Percentiles rank a stretch among this genome's conserved stretches.
phyloP scores from a whole-genome alignment of 2,888 invertebrate species.

The Catocala nupta region DNA sequence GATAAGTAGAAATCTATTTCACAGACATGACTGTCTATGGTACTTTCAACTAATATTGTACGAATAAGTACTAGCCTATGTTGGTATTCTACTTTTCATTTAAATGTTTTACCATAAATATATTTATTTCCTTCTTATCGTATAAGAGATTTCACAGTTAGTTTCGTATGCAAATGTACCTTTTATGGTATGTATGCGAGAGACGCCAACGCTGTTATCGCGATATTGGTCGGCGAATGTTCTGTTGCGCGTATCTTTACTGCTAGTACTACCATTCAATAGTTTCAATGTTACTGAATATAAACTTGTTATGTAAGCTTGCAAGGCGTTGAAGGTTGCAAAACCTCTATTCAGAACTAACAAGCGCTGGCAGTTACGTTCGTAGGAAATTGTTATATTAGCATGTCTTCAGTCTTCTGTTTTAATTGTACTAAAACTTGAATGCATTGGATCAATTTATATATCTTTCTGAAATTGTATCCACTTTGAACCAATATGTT shows the following conservation, averaged over 20 bases:
- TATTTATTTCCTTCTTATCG: slow-evolving; percentile 4
- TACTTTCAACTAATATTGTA: no score
- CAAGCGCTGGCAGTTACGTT: no score
- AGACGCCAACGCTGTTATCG: neutral
- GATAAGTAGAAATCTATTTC: no score
- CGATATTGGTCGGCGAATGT: neutral
- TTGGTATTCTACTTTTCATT: neutral
- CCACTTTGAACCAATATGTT: no score
- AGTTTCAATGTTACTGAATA: slow-evolving; percentile 8
- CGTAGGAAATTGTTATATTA: no score
- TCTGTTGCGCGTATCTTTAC: slow-evolving; percentile 3
- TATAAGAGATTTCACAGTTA: slow-evolving; percentile 6
- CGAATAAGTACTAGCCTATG: no score
- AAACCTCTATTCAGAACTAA: neutral
- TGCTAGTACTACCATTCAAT: neutral
- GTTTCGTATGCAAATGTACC: slow-evolving; percentile 1
- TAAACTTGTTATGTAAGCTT: slow-evolving; percentile 5
- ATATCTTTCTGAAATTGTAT: no score
- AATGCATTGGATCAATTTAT: no score
- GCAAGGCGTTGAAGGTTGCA: neutral
- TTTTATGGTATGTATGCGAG: neutral
- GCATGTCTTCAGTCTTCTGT: no score
- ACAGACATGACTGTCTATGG: no score
- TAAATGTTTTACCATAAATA: neutral
- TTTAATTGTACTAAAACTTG: no score